A percentile compares a stretch with the other conserved stretches of the same genome.
Conservation (phyloP, 2,113 vertebrate genomes). For the Ia io region DNA sequence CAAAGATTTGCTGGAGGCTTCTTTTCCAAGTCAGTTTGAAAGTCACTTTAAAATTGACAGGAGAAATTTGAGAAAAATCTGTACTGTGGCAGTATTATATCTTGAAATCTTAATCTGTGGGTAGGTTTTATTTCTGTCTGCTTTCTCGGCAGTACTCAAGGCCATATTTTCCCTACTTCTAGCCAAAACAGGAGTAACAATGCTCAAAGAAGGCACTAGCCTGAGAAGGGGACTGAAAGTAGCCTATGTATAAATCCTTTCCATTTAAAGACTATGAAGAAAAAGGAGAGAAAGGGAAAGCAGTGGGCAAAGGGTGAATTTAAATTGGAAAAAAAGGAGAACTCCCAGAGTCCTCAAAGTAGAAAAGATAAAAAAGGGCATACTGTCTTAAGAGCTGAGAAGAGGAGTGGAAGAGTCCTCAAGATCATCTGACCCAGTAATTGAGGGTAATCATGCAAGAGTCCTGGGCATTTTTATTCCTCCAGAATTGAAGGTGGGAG, state of each 20-base stretch:
- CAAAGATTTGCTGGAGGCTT: not conserved
- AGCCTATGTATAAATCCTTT: not conserved
- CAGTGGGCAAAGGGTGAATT: not conserved
- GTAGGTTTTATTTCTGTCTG: not conserved
- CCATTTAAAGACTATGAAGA: not conserved
- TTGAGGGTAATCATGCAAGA: not conserved
- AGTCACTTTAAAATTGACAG: conserved; percentile 7
- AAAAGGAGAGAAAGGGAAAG: not conserved
- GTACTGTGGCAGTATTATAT: not conserved
- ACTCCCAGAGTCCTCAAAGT: not conserved
- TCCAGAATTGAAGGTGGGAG: not conserved
- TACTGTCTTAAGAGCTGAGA: not conserved
- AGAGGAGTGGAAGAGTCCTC: not conserved
- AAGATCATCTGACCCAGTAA: not conserved
- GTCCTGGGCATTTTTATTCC: not conserved
- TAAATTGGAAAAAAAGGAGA: not conserved
- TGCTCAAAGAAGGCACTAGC: not conserved
- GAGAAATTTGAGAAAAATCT: conserved; percentile 8
- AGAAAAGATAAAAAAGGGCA: not conserved
- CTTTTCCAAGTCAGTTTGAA: conserved; percentile 16
- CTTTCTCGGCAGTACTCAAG: not conserved
- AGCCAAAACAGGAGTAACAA: not conserved
- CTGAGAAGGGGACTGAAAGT: not conserved
- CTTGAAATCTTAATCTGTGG: not conserved
- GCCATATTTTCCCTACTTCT: not conserved